Evolutionary conservation across 1,140 invertebrate genomes (phyloP).

Genomic region (Elymnias hypermnestra): DNA sequence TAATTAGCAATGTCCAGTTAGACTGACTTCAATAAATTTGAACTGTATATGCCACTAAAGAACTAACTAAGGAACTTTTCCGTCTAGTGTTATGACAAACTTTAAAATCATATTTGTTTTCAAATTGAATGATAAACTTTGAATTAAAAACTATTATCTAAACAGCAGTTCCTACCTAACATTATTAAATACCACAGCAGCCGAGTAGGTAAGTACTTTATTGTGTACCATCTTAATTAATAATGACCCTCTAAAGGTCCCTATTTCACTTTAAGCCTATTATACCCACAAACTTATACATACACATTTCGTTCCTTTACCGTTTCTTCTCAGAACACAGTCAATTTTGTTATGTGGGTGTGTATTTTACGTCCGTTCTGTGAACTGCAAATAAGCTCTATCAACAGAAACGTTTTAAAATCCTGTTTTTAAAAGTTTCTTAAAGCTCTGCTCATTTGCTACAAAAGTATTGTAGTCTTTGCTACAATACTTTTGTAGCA

Average conservation of each 20-base stretch:
- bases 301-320: constrained; percentile 13
- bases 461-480: constrained; percentile 6
- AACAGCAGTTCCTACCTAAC: too few species aligned
- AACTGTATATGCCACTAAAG: too few species aligned
- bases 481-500: too few species aligned
- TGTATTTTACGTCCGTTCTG: constrained; percentile 20
- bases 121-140: too few species aligned
- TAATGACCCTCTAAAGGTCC: neutral
- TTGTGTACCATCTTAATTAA: constrained; percentile 4
- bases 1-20: too few species aligned
- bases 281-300: constrained; percentile 9
- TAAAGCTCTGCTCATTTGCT: constrained; percentile 9
- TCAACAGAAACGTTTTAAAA: constrained; percentile 18
- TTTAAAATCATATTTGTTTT: too few species aligned
- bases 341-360: constrained; percentile 14
- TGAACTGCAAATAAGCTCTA: constrained; percentile 20
- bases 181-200: too few species aligned
- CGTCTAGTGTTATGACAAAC: too few species aligned
- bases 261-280: constrained; percentile 17
- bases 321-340: constrained; percentile 13
- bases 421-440: constrained; percentile 6
- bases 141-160: too few species aligned
- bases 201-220: too few species aligned
- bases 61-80: too few species aligned
- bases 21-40: too few species aligned